Base-by-base conservation (phyloP, 2,113 vertebrate species). In the Oryzias melastigma region DNA sequence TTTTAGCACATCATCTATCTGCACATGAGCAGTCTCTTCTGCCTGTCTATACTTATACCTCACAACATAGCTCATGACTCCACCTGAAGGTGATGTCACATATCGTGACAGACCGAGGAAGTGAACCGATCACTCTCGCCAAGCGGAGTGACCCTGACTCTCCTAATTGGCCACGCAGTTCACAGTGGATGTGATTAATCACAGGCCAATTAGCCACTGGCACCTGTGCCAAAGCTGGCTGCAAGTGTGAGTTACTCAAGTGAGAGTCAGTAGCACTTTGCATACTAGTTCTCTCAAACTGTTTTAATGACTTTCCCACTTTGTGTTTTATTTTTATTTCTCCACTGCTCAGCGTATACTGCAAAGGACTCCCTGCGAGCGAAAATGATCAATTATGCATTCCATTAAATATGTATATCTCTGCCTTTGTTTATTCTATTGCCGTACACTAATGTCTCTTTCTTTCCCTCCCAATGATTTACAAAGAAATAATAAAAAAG, bases 321-420 rank as follows among this genome's bases (percentile, higher is more conserved):
- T 83, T 77, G 77, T 82, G 78, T 86, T 87, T 87, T 85, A 88
- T 86, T 89, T 87, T 87, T 87, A 88, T 78, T 77, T 87, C 86
- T 85, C 77, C 70, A 78, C 75, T 71, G 73, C 81, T 86, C 82
- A 83, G 80, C 74, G 81, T 73, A 78, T 84, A 83, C 79, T 79
- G 89, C 85, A 87, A 83, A 90, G 77, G 87, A 88, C 83, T 85
- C 86, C 86, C 85, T 86, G 80, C 70, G 24, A 90, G 88, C 78
- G 1, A 85, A 87, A 86, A 73, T 0, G n/a, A 88, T 88, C 71
- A 88, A 89, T 88, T 86, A 90, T 90, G 86, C 83, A 90, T 88
- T 47, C 65, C 58, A 85, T 89, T 87, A 90, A 91, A 89, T 80
- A 89, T 88, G 84, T 73, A 90, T 88, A 87, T 90, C 82, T 68